A percentile compares a stretch with the other conserved stretches of the same genome.
Conservation (phyloP, 2,113 vertebrate genomes). For the Mesitornis unicolor region DNA sequence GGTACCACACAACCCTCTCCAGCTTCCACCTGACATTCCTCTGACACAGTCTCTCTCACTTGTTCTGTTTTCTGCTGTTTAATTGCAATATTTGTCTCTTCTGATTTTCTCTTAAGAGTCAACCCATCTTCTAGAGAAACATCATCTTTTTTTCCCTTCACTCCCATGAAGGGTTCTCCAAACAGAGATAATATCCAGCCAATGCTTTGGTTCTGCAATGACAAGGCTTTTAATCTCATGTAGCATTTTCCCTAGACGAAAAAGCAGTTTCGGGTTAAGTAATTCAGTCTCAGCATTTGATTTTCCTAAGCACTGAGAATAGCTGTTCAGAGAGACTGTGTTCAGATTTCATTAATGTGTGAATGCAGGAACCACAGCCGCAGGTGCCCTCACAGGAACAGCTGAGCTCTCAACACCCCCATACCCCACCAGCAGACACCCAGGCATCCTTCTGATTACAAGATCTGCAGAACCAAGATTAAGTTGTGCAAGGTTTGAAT, state of each 20-base stretch:
- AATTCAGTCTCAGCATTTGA: background rate
- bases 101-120: slow-evolving; percentile 63
- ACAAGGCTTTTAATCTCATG: slow-evolving; percentile 66
- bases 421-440: background rate
- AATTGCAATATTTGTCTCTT: background rate
- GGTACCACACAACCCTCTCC: background rate
- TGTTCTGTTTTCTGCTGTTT: slow-evolving; percentile 57
- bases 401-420: background rate
- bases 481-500: background rate
- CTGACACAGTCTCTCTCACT: background rate
- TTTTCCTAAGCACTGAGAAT: too few relatives aligned
- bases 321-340: too few relatives aligned
- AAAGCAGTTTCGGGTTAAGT: background rate
- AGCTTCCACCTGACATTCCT: background rate
- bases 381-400: background rate
- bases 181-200: slow-evolving; percentile 53
- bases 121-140: background rate
- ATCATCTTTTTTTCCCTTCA: background rate
- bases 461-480: background rate
- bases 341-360: too few relatives aligned
- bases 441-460: background rate
- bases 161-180: slow-evolving; percentile 66
- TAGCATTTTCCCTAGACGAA: slow-evolving; percentile 69
- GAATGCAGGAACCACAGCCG: too few relatives aligned
- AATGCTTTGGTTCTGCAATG: slow-evolving; percentile 51